These are phyloP conservation scores for Syncerus caffer DNA, from an alignment of 2,797 vertebrate species.

Conservation along the genomic window DNA sequence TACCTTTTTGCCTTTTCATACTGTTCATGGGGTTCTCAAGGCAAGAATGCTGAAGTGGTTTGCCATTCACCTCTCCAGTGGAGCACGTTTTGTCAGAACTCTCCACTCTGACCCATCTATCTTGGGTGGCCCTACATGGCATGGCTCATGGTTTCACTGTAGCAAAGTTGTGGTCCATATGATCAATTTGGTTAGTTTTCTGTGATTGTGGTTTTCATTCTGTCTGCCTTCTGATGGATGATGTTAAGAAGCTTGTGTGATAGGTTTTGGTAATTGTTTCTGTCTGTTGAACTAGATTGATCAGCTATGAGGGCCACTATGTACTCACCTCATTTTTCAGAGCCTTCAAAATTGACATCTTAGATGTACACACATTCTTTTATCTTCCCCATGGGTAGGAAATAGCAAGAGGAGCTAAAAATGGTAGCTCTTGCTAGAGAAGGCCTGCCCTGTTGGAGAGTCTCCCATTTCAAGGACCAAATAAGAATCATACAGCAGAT, in stretches of 20 bases:
- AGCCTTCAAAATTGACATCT: neutral
- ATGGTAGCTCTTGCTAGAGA: neutral
- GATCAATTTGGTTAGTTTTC: neutral
- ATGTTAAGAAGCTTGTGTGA: neutral
- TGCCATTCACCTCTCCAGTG: neutral
- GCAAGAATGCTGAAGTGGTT: neutral
- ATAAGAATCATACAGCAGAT: neutral
- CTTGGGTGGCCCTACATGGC: neutral
- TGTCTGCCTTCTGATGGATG: neutral
- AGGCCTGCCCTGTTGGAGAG: neutral
- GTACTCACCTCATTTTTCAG: neutral
- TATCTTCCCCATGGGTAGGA: neutral
- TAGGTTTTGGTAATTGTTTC: neutral
- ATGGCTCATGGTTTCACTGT: neutral
- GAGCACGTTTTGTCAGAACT: neutral
- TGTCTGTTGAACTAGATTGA: neutral
- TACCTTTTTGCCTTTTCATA: neutral
- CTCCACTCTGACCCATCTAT: neutral
- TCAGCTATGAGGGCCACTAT: neutral
- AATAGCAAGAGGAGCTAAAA: neutral
- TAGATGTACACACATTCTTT: neutral
- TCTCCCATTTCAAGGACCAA: neutral
- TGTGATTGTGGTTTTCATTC: neutral
- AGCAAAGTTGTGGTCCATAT: neutral
- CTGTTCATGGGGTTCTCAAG: neutral